phyloP scores from a whole-genome alignment of 2,797 vertebrate species.

The Pipistrellus nathusii region DNA sequence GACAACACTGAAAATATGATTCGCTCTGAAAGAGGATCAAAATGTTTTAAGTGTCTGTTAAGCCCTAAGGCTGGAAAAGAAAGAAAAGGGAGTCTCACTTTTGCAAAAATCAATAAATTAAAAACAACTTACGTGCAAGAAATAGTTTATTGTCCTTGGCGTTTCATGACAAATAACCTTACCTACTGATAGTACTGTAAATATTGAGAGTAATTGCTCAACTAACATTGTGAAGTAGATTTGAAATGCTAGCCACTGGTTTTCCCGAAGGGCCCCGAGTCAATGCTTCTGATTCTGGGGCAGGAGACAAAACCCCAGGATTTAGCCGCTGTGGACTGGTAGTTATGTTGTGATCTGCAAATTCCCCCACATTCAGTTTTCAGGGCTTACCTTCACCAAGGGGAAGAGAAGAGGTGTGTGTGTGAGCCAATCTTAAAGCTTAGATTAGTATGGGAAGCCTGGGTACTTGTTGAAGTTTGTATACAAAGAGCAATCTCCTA shows the following conservation, averaged over 20 bases:
- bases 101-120: conserved; percentile 57
- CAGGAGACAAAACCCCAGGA: not conserved
- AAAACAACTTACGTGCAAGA: not conserved
- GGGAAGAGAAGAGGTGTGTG: not conserved
- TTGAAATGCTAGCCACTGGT: not conserved
- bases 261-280: not conserved
- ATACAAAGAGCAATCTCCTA: not conserved
- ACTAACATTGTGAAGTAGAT: not conserved
- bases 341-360: not conserved
- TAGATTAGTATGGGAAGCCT: not conserved
- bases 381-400: not conserved
- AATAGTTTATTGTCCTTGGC: conserved; percentile 9
- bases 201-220: not conserved
- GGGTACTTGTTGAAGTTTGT: not conserved
- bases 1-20: not conserved
- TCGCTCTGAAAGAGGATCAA: conserved; percentile 17
- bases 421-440: not conserved
- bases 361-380: not conserved
- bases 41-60: conserved; percentile 26
- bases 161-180: not conserved
- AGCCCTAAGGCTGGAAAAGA: conserved; percentile 71
- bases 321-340: not conserved
- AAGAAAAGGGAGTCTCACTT: conserved; percentile 80
- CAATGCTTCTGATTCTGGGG: not conserved
- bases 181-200: not conserved